These are phyloP conservation scores for Cheilosia variabilis DNA, from an alignment of 2,888 invertebrate genomes.

Conservation along the genomic window DNA sequence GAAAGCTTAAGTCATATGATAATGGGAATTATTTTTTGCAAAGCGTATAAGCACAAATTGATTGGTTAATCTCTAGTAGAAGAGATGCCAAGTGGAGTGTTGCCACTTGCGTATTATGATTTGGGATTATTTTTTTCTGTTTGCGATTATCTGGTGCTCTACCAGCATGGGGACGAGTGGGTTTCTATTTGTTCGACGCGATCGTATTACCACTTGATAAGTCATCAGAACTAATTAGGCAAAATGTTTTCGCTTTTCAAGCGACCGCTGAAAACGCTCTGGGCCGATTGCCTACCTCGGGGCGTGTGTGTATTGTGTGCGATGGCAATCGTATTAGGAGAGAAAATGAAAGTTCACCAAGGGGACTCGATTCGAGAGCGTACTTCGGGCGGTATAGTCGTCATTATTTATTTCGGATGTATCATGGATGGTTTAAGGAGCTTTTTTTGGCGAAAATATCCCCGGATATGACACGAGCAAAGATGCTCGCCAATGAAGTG, in stretches of 20 bases:
- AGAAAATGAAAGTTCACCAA: slow-evolving; percentile 48
- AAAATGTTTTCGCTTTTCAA: slow-evolving; percentile 59
- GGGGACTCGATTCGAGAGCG: slow-evolving; percentile 29
- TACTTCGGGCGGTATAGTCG: not conserved
- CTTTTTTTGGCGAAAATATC: not conserved
- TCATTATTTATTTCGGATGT: not conserved
- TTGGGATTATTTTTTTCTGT: not conserved
- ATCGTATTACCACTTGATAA: slow-evolving; percentile 44
- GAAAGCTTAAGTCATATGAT: slow-evolving; percentile 21
- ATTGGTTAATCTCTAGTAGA: slow-evolving; percentile 4
- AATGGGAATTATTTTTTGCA: slow-evolving; percentile 14
- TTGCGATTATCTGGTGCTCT: slow-evolving; percentile 7
- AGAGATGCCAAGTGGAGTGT: slow-evolving; percentile 7
- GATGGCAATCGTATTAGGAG: not conserved
- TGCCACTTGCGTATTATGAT: slow-evolving; percentile 20
- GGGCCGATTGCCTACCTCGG: slow-evolving; percentile 27
- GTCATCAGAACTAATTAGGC: slow-evolving; percentile 56
- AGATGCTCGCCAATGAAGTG: too few relatives aligned
- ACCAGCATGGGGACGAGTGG: slow-evolving; percentile 40
- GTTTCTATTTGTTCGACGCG: slow-evolving; percentile 38
- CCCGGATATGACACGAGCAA: too few relatives aligned
- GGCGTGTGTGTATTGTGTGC: not conserved
- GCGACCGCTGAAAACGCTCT: slow-evolving; percentile 24
- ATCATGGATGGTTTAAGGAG: not conserved
- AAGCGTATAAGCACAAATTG: slow-evolving; percentile 21